Base-by-base conservation (phyloP, 2,797 vertebrate genomes). In the Telmatherina bonti region DNA sequence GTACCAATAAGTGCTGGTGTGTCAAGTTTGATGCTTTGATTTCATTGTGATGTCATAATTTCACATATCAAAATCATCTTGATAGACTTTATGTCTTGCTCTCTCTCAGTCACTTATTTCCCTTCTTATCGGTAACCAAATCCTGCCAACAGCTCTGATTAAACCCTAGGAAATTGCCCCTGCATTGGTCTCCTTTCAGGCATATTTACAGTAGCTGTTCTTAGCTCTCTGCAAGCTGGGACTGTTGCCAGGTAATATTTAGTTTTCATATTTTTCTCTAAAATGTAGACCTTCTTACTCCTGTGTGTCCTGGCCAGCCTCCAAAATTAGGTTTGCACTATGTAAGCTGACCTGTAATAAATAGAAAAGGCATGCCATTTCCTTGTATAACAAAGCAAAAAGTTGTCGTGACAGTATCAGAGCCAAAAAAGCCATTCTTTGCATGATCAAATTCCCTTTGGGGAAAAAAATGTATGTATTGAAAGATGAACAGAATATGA, bases 211-310 rank as follows among this genome's bases (percentile, higher is more conserved):
- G n/a, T n/a, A n/a, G 79, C 77, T 74, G 73, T 72, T 73, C 86
- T 89, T 86, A 86, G 87, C 83, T 87, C 66, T 73, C 71, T 81
- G 68, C 24, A 63, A 70, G 62, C 75, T 57, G 74, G 86, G 84
- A 74, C 73, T 78, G 74, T 88, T 57, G 67, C 88, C 85, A 88
- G 70, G 79, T 62, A 89, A 88, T 84, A 76, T 89, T 87, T 76
- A 45, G 43, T 74, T 82, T 85, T 86, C 72, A 78, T 80, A 57
- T 79, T 81, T 31, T 68, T 62, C 67, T 53, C 72, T 74, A 58
- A 79, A 82, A 87, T 82, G 47, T 87, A 84, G 79, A 81, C 65
- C 83, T 83, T 36, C 41, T 31, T 30, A 68, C 22, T 24, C 68
- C 41, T 33, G 38, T 52, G 69, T 61, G 16, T 82, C 82, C 80